phyloP scores from a whole-genome alignment of 2,113 vertebrate species.

The Bos javanicus region DNA sequence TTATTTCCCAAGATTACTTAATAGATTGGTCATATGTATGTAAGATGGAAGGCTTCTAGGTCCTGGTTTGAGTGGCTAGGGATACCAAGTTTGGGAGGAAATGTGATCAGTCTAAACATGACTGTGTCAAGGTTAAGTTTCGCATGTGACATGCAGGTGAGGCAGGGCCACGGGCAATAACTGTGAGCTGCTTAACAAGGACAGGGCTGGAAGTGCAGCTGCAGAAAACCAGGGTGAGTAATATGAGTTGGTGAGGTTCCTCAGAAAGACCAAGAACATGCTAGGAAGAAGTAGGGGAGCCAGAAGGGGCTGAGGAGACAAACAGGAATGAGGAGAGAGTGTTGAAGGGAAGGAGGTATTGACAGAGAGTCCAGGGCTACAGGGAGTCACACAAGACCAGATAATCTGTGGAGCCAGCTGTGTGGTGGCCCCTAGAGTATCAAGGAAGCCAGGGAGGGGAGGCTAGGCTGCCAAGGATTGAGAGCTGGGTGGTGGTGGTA shows the following conservation, averaged over 20 bases:
- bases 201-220: background rate
- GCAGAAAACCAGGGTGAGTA: background rate
- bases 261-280: background rate
- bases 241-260: background rate
- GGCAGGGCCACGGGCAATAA: background rate
- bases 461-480: no score
- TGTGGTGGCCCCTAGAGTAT: accelerated
- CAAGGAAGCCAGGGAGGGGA: background rate
- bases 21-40: background rate
- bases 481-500: background rate
- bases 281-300: background rate
- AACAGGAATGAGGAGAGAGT: background rate
- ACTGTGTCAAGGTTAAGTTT: background rate
- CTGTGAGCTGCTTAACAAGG: background rate
- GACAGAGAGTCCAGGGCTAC: no score
- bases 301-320: background rate
- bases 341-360: background rate
- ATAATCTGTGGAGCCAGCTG: accelerated
- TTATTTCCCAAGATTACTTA: background rate
- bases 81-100: background rate
- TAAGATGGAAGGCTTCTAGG: background rate
- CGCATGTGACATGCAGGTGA: background rate
- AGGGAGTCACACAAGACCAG: background rate
- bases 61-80: background rate
- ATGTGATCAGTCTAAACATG: background rate